Evolutionary conservation across 2,113 vertebrate species (phyloP).

Genomic region (Scomber colias): DNA sequence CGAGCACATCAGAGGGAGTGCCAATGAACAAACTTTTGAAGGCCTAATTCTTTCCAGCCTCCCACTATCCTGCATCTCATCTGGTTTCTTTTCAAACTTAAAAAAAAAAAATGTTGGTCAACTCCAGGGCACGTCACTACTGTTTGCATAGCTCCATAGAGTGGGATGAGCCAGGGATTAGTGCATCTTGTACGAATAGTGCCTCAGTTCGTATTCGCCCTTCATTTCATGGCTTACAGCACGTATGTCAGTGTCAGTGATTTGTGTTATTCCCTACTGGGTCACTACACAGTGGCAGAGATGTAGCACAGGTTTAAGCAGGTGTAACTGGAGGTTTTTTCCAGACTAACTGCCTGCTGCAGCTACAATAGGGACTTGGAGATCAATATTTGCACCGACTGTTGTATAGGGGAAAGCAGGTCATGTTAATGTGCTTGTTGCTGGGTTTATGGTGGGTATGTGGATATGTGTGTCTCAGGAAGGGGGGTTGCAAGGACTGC

Average conservation of each 20-base stretch:
- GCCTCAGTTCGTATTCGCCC: slow-evolving; percentile 6
- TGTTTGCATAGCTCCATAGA: slow-evolving; percentile 14
- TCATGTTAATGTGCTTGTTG: slow-evolving; percentile 60
- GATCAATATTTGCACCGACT: slow-evolving; percentile 70
- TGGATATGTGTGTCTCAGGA: slow-evolving; percentile 41
- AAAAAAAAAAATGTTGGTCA: slow-evolving; percentile 1
- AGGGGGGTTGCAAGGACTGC: slow-evolving; percentile 19
- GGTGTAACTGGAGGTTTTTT: slow-evolving; percentile 61
- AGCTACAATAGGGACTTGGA: slow-evolving; percentile 52
- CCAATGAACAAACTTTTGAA: slow-evolving; percentile 65
- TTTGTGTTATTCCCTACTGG: slow-evolving; percentile 44
- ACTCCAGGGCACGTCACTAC: slow-evolving; percentile 26
- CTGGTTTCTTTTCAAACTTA: slow-evolving; percentile 70
- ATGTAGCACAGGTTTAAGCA: slow-evolving; percentile 53
- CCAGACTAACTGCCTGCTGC: slow-evolving; percentile 43
- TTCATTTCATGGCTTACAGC: slow-evolving; percentile 38
- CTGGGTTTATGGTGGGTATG: slow-evolving; percentile 42
- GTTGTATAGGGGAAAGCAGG: slow-evolving; percentile 60
- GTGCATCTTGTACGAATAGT: slow-evolving; percentile 37
- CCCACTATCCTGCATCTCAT: slow-evolving; percentile 57
- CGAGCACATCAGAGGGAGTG: slow-evolving; percentile 54
- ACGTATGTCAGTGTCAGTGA: slow-evolving; percentile 27
- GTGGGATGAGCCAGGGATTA: neutral
- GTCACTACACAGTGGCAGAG: slow-evolving; percentile 27
- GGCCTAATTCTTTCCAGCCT: slow-evolving; percentile 75